A percentile compares a stretch with the other conserved stretches of the same genome.
Evolutionary conservation across 2,113 vertebrate species (phyloP).

Genomic region (Spermophilus dauricus): DNA sequence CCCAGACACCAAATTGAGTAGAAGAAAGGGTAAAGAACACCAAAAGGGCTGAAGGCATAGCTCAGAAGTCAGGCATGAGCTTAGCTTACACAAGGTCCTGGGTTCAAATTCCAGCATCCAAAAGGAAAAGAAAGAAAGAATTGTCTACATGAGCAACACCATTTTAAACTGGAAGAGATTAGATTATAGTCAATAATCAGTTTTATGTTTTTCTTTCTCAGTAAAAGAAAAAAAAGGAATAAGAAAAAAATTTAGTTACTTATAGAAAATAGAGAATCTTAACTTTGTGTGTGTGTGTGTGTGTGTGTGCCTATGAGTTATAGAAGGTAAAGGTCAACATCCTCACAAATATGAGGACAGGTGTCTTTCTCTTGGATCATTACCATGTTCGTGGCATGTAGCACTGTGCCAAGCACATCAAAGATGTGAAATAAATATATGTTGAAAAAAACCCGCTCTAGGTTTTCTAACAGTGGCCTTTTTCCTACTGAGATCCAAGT

Average conservation of each 20-base stretch:
- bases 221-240: neutral
- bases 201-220: conserved; percentile 21
- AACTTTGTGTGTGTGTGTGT: neutral
- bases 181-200: neutral
- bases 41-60: neutral
- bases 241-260: neutral
- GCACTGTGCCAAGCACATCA: neutral
- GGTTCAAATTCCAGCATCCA: neutral
- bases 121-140: neutral
- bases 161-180: conserved; percentile 19
- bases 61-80: neutral
- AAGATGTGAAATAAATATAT: conserved; percentile 20
- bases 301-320: neutral
- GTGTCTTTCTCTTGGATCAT: neutral
- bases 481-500: neutral
- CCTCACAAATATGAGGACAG: neutral
- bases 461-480: neutral
- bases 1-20: neutral
- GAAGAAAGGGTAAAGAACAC: neutral
- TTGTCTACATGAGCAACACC: neutral
- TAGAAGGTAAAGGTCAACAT: neutral
- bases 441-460: neutral
- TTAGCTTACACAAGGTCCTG: neutral
- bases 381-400: neutral
- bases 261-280: neutral